Evolutionary conservation across 2,888 invertebrate genomes (phyloP), one percentile per base, ranked within the genome.

Genomic region (Trissonchulus sp.): DNA sequence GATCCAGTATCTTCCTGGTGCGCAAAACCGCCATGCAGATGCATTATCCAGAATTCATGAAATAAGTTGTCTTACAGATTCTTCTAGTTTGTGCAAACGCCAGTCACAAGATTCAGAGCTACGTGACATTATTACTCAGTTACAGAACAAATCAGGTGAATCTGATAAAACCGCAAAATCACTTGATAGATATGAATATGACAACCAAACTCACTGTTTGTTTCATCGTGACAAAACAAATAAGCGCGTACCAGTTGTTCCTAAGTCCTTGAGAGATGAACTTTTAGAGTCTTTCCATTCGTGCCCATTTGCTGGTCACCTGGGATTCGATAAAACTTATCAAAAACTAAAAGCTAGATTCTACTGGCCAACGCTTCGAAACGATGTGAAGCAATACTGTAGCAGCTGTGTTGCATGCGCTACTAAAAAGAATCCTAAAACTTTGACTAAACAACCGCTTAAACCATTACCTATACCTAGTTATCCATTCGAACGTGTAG

Each of bases 361-460:
- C 48, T 48, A 48, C 23, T 48, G 48, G 48, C 8, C 8, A 48
- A 48, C 8, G 8, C 23, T 48, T 15, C 48, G 48, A 8, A 8
- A 23, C 48, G 23, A 48, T 48, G 23, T 23, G 8, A 48, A 48
- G 23, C 48, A 23, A 48, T 48, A 15, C 23, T 48, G 48, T 23
- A 8, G 23, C 8, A 15, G 8, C 8, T 48, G 48, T 23, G 23
- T 8, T 48, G 48, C 48, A 23, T 48, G 48, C 48, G 48, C 48
- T 48, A 48, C 48, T 15, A 48, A 48, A 48, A 79, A 80, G 68
- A 37, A 74, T 31, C 63, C n/a, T n/a, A n/a, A n/a, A n/a, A n/a
- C n/a, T n/a, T n/a, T n/a, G n/a, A n/a, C n/a, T n/a, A n/a, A n/a
- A n/a, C n/a, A n/a, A n/a, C n/a, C n/a, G n/a, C n/a, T n/a, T n/a